Evolutionary conservation across 1,140 invertebrate species (phyloP), one percentile per base, ranked within the genome.

Genomic region (Temnothorax longispinosus): DNA sequence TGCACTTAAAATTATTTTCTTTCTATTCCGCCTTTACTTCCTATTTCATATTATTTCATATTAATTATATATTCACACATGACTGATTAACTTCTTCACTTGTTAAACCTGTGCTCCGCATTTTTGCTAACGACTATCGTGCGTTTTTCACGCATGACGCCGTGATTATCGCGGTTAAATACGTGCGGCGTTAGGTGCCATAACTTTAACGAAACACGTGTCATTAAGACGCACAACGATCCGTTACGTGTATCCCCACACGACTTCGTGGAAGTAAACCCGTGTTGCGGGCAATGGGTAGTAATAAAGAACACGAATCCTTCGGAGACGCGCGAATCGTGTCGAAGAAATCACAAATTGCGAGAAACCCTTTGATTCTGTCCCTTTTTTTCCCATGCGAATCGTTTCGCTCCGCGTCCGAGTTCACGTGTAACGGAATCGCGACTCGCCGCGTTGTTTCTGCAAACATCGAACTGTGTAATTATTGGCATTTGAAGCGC

Each of bases 401-500:
- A 47, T 74, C 77, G 72, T 71, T 87, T 78, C n/a, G 62, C 64
- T 89, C 60, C 84, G 71, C 89, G 50, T 81, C 38, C 41, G 69
- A 71, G 85, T 56, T 54, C 41, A 75, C 58, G 52, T 64, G 74
- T 84, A 84, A 84, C 86, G 75, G 86, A 89, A 87, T 90, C 76
- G 84, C 76, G 84, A 72, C 76, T 62, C 54, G 52, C 56, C 71
- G 56, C 86, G 75, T 64, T 60, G 88, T 88, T 90, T 90, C 89
- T 87, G 76, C 89, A 90, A 90, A 90, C 86, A 88, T 90, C 86
- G 89, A 90, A 90, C 89, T 88, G 81, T 60, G 52, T 90, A 90
- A 90, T 90, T 90, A 90, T 90, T 88, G 89, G 89, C 87, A 90
- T 90, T 88, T 60, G 86, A 90, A 75, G 75, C 89, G 85, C 77